Evolutionary conservation across 1,140 invertebrate genomes (phyloP), one percentile per base, ranked within the genome.

Genomic region (Pectinophora gossypiella): DNA sequence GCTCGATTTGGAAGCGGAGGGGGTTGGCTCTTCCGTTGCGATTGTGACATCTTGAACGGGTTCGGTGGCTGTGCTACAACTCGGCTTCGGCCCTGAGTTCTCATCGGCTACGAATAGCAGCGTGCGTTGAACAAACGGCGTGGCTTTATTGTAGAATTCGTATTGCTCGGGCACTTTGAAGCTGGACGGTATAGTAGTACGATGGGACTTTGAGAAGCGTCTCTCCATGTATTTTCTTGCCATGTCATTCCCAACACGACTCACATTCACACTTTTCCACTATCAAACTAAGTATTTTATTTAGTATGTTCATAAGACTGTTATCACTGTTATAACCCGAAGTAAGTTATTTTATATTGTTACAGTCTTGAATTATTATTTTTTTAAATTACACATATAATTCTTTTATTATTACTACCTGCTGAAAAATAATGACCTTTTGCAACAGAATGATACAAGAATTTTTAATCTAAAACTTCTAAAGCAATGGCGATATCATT

Each of bases 151-250:
- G 51, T 89, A 89, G 48, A 89, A 89, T 56, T 89, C 86, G 50
- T 71, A 81, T 0, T 76, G 76, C 53, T 89, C 87, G 0, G 85
- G 82, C 4, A 85, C 68, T 74, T 85, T 87, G 35, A 86, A 83
- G 55, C 75, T 78, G 18, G 79, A 58, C 23, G 85, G 84, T 67
- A 85, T 86, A 7, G 85, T 86, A 1, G 80, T 87, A 40, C 83
- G 78, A 35, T 81, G 72, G 12, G 85, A 73, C 54, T 84, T 87
- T 13, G 85, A 78, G 45, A 87, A 85, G 55, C 76, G 72, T 56
- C 80, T 81, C 77, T 89, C 86, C 78, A 88, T 87, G 73, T 88
- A 88, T 78, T 88, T 89, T 77, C 79, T 87, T 73, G 86, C 84
- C 84, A 88, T 87, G 56, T 71, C 82, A 77, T 73, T 65, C 19